These are phyloP conservation scores for Lochmaea crataegi DNA, from an alignment of 2,888 invertebrate genomes.

Conservation along the genomic window DNA sequence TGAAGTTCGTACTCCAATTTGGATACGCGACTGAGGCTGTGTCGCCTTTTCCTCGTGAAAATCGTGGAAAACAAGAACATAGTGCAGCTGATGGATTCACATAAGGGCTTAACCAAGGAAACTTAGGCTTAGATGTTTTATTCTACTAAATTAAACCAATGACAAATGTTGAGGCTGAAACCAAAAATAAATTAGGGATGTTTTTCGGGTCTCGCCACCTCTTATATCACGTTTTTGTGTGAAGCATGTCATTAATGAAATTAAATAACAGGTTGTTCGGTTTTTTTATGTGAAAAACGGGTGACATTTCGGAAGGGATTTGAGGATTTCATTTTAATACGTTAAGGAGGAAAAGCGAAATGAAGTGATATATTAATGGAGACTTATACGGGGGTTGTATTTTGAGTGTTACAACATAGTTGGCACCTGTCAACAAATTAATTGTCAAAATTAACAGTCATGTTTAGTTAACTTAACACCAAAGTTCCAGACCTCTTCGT, in stretches of 20 bases:
- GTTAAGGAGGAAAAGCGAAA: no score
- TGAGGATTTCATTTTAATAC: no score
- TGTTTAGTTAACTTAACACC: no score
- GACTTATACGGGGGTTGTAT: no score
- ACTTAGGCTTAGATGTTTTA: slow-evolving; percentile 20
- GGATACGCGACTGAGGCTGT: neutral
- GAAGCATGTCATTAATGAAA: slow-evolving; percentile 18
- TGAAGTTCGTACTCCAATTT: neutral
- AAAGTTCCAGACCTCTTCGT: no score
- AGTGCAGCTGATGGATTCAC: slow-evolving; percentile 29
- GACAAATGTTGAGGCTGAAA: slow-evolving; percentile 29
- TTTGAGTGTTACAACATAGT: no score
- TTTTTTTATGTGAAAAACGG: neutral
- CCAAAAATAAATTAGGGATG: slow-evolving; percentile 28
- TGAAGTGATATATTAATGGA: no score
- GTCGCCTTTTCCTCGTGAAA: neutral
- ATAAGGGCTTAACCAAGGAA: slow-evolving; percentile 28
- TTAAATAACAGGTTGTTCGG: slow-evolving; percentile 14
- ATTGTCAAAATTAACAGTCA: no score
- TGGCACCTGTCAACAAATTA: no score
- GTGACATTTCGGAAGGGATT: neutral
- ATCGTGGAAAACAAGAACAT: slow-evolving; percentile 8
- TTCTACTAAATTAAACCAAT: slow-evolving; percentile 28
- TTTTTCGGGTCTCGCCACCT: slow-evolving; percentile 22
- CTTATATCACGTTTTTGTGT: slow-evolving; percentile 19